Evolutionary conservation across 1,140 invertebrate genomes (phyloP).

Genomic region (Drosophila tropicalis): DNA sequence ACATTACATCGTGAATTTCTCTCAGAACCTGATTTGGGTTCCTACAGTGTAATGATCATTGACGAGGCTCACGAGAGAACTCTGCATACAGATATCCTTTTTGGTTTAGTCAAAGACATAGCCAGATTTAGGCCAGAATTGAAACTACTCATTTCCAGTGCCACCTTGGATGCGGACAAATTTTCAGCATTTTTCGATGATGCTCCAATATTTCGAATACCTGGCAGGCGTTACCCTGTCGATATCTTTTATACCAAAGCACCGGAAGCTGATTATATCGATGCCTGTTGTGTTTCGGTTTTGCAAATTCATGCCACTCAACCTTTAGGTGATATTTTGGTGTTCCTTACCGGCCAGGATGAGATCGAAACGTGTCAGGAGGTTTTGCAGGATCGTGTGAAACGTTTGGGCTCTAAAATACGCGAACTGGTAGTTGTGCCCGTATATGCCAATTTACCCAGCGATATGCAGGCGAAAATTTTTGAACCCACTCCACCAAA

Average conservation of each 20-base stretch:
- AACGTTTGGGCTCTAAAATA: constrained; percentile 95
- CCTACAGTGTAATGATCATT: constrained; percentile 99
- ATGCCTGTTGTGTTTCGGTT: constrained; percentile 98
- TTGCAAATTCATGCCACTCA: constrained; percentile 99
- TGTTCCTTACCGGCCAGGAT: constrained; percentile 98
- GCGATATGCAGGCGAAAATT: constrained; percentile 99
- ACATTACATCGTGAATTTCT: constrained; percentile 98
- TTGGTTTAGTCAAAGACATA: constrained; percentile 99
- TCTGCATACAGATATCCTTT: constrained; percentile 98
- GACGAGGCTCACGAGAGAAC: constrained; percentile 99
- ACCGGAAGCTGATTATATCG: constrained; percentile 99
- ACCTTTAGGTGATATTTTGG: constrained; percentile 96
- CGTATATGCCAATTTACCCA: constrained; percentile 99
- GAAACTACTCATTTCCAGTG: constrained; percentile 98
- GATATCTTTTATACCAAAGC: constrained; percentile 99
- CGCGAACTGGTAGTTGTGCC: constrained; percentile 97
- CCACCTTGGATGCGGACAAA: constrained; percentile 98
- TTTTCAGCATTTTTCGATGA: constrained; percentile 99
- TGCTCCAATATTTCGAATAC: constrained; percentile 98
- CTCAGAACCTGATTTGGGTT: constrained; percentile 96
- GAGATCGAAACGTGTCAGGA: constrained; percentile 99
- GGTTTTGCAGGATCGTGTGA: constrained; percentile 94
- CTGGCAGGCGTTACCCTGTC: constrained; percentile 91
- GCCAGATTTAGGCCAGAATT: constrained; percentile 96
- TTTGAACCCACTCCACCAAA: constrained; percentile 97